Base-by-base conservation (phyloP, 2,797 vertebrate species). In the Hapalemur alaotrensis region DNA sequence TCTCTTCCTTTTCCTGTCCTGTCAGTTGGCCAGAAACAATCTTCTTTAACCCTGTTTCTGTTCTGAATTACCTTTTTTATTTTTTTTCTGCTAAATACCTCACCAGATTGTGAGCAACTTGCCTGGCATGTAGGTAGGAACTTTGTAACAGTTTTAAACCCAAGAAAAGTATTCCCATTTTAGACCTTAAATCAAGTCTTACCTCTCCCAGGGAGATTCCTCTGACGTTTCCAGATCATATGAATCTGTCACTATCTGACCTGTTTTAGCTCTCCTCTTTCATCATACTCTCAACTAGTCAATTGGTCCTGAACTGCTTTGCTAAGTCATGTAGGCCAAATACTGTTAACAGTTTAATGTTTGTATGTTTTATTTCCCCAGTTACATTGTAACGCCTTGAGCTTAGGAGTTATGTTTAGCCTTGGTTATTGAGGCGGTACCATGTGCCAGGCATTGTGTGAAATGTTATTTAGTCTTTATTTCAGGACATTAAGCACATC, bases 81-180 rank as follows among this genome's bases (percentile, higher is more conserved):
- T 15, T 35, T 85, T 23, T 50, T 25, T 69, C 69, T 23, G 69
- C 70, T 32, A 28, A 89, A 35, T 78, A 69, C 50, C 32, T 12
- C 43, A 78, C 4, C 13, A 35, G 75, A 46, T 50, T 48, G 23
- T 59, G 50, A 75, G n/a, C 65, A 50, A 23, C 41, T 80, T 72
- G 18, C 15, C 35, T 61, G 63, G 30, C 28, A 14, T 35, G 9
- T 54, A 41, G 11, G 14, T 52, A 52, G 25, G 5, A 9, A 35
- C 81, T 90, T 61, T 78, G 41, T 92, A 72, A 91, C 41, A 65
- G 70, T 91, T 81, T 91, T 91, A 52, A 89, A 25, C 18, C 65
- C 63, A 59, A 61, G 57, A 59, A 61, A 52, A 85, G 65, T 52
- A 70, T 81, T 78, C 28, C 28, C 82, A 50, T 63, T 89, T 91